These are phyloP conservation scores for Agrotis puta DNA, from an alignment of 2,888 invertebrate species.

Conservation along the genomic window DNA sequence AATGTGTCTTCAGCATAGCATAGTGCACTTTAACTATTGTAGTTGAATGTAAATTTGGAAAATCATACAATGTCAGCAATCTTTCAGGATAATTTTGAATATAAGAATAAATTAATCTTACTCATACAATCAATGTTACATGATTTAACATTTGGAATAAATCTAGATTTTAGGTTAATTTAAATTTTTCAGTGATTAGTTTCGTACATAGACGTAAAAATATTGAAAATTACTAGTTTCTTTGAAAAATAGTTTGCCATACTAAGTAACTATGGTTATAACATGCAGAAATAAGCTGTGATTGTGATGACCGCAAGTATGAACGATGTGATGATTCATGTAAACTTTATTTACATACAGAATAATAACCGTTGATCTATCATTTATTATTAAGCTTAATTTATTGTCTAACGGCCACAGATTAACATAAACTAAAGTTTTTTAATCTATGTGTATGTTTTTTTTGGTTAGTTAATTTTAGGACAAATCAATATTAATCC, in stretches of 20 bases:
- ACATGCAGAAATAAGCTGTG: not conserved
- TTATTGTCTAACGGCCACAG: slow-evolving; percentile 9
- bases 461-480: not conserved
- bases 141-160: not conserved
- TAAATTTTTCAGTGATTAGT: not conserved
- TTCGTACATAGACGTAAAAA: not conserved
- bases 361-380: slow-evolving; percentile 11
- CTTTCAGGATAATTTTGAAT: slow-evolving; percentile 10
- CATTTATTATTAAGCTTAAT: slow-evolving; percentile 32
- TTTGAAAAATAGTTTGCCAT: too few species aligned
- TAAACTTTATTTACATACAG: slow-evolving; percentile 22
- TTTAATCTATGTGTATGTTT: not conserved
- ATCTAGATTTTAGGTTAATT: not conserved
- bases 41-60: not conserved
- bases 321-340: slow-evolving; percentile 21
- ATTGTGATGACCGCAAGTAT: not conserved
- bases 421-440: slow-evolving; percentile 24
- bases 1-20: not conserved
- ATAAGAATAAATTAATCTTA: too few species aligned
- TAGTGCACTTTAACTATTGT: not conserved
- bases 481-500: not conserved
- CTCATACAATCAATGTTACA: not conserved
- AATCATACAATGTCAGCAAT: slow-evolving; percentile 1
- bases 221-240: not conserved
- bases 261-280: not conserved